Conservation (phyloP, 2,888 invertebrate genomes). For the Bugulina stolonifera region DNA sequence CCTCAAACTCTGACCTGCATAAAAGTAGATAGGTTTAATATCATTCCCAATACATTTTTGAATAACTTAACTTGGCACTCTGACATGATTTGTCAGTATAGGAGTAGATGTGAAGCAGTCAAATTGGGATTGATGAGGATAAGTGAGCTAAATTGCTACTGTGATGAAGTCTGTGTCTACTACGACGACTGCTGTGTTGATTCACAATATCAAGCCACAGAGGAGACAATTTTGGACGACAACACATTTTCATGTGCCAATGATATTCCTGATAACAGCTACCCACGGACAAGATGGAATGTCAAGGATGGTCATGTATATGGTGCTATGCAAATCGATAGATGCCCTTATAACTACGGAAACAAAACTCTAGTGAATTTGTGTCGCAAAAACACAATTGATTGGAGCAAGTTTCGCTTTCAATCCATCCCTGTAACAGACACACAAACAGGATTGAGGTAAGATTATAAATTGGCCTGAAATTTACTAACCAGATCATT, state of each 20-base stretch:
- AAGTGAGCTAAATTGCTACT: neutral
- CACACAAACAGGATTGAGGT: neutral
- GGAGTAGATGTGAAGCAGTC: neutral
- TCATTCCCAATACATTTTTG: neutral
- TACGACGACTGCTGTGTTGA: conserved; percentile 7
- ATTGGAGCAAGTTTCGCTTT: too few species aligned
- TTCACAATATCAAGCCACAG: neutral
- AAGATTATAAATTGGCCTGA: too few species aligned
- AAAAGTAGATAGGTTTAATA: neutral
- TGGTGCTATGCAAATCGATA: neutral
- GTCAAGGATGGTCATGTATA: neutral
- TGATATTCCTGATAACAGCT: too few species aligned
- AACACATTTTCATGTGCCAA: neutral
- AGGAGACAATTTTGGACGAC: neutral
- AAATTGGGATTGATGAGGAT: neutral
- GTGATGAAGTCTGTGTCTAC: neutral
- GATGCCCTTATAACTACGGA: neutral
- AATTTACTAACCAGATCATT: too few species aligned
- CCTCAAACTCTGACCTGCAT: neutral
- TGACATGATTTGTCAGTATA: neutral
- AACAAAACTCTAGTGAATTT: neutral
- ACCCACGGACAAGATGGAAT: too few species aligned
- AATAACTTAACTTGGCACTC: conserved; percentile 2
- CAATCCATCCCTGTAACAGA: neutral
- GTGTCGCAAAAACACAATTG: too few species aligned